These are phyloP conservation scores for Sterna hirundo DNA, from an alignment of 2,113 vertebrate species.

Conservation along the genomic window DNA sequence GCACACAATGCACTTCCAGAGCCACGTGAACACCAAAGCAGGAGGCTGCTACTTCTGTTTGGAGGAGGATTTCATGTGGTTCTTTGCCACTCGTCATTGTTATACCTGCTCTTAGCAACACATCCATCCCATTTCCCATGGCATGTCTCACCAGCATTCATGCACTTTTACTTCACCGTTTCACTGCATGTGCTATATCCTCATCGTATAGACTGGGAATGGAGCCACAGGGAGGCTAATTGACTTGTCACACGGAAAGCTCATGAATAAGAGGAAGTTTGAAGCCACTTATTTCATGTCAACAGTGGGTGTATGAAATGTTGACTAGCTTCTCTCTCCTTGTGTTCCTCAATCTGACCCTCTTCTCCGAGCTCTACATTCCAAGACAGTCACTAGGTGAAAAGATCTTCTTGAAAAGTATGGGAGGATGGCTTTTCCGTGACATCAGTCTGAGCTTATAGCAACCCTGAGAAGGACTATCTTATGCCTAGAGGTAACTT, in stretches of 20 bases:
- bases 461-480: background rate
- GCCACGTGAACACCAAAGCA: accelerated
- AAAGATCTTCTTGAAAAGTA: background rate
- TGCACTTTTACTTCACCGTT: background rate
- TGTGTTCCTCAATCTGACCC: background rate
- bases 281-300: background rate
- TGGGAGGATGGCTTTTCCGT: background rate
- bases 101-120: background rate
- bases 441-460: background rate
- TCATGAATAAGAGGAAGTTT: background rate
- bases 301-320: background rate
- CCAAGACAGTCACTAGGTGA: background rate
- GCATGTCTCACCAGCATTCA: background rate
- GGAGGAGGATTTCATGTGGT: accelerated
- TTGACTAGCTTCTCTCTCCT: background rate
- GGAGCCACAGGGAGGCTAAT: background rate
- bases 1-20: background rate
- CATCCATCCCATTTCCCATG: background rate
- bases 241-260: background rate
- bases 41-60: background rate
- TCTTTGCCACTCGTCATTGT: background rate
- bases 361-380: background rate
- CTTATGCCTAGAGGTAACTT: background rate
- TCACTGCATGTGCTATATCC: background rate
- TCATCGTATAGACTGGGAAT: background rate